Evolutionary conservation across 2,888 invertebrate species (phyloP).

Genomic region (Acheta domesticus): DNA sequence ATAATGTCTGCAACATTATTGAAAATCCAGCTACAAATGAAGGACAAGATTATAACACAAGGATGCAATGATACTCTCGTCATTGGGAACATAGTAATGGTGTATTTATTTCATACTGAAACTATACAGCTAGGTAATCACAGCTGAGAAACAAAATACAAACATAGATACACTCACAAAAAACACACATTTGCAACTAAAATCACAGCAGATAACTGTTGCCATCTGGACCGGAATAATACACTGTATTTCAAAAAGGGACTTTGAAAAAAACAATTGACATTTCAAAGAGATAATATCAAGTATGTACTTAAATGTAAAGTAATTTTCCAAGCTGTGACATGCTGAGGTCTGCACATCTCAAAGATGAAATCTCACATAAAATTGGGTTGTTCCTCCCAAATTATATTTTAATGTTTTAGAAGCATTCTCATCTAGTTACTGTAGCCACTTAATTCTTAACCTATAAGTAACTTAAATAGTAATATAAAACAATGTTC

Average conservation of each 20-base stretch:
- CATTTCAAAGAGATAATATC: conserved; percentile 3
- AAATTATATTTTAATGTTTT: conserved; percentile 27
- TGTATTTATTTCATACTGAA: conserved; percentile 50
- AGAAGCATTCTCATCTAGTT: conserved; percentile 25
- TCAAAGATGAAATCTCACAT: conserved; percentile 28
- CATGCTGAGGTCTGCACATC: conserved; percentile 27
- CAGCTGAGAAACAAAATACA: conserved; percentile 57
- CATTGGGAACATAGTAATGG: conserved; percentile 32
- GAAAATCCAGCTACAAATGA: no score
- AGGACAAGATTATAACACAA: no score
- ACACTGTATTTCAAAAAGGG: conserved; percentile 18
- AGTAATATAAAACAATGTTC: conserved; percentile 24
- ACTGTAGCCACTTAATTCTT: conserved; percentile 25
- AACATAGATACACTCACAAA: conserved; percentile 40
- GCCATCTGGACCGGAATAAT: conserved; percentile 28
- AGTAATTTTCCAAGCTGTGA: conserved; percentile 32
- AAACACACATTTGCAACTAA: conserved; percentile 37
- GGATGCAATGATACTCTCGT: neutral
- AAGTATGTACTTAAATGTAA: neutral
- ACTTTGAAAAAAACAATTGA: neutral
- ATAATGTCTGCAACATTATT: no score
- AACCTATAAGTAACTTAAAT: conserved; percentile 28
- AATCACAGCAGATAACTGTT: conserved; percentile 37
- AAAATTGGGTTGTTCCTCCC: conserved; percentile 21
- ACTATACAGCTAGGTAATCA: conserved; percentile 61